These are phyloP conservation scores for Ascidia mentula DNA, from an alignment of 23 tunicate species.

Conservation along the genomic window DNA sequence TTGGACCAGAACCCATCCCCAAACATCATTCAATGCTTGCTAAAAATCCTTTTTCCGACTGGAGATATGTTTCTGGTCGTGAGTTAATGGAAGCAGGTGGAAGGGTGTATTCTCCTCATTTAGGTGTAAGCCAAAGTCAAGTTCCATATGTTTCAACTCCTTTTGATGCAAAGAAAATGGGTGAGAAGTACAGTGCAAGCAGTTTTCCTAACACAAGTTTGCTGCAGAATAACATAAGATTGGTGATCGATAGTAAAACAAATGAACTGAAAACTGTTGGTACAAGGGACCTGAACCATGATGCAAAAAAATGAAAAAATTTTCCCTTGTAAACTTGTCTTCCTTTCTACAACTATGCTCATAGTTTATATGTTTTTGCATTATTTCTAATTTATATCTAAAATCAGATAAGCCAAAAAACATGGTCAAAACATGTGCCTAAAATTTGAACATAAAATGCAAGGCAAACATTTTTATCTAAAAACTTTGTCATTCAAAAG, in stretches of 20 bases:
- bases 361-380: too few relatives aligned
- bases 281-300: neutral
- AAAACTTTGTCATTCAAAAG: too few relatives aligned
- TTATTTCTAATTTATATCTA: too few relatives aligned
- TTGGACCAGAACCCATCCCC: slow-evolving; percentile 9
- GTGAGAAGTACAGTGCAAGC: neutral
- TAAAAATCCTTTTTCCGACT: slow-evolving; percentile 25
- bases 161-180: neutral
- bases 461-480: too few relatives aligned
- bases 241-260: slow-evolving; percentile 59
- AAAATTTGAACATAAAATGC: too few relatives aligned
- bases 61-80: slow-evolving; percentile 64
- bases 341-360: too few relatives aligned
- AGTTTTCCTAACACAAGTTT: neutral
- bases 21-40: neutral
- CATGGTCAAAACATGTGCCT: too few relatives aligned
- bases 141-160: neutral
- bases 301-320: neutral
- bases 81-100: slow-evolving; percentile 53
- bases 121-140: neutral
- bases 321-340: too few relatives aligned
- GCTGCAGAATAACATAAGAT: slow-evolving; percentile 35
- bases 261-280: slow-evolving; percentile 59
- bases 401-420: too few relatives aligned
- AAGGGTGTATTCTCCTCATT: neutral